phyloP scores from a whole-genome alignment of 2,797 vertebrate species.

The Ataeniobius toweri region DNA sequence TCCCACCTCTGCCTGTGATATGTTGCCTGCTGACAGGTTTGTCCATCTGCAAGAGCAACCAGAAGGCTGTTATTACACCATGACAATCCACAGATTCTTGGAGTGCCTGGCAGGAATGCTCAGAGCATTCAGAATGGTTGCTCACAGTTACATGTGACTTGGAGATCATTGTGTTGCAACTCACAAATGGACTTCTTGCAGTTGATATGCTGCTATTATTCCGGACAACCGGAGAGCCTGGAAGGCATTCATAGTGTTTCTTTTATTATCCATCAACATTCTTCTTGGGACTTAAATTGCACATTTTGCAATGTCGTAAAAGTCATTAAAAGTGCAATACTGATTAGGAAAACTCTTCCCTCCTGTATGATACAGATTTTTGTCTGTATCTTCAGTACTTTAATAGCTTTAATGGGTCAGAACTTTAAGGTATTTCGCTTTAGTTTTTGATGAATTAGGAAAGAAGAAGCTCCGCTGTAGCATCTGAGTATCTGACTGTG shows the following conservation, averaged over 20 bases:
- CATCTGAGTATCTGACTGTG: no score
- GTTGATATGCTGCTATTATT: slow-evolving; percentile 35
- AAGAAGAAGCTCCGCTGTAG: not conserved
- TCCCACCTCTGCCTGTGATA: slow-evolving; percentile 41
- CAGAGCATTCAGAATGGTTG: slow-evolving; percentile 49
- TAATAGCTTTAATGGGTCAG: not conserved
- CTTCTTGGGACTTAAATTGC: not conserved
- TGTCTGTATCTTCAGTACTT: not conserved
- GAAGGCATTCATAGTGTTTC: not conserved
- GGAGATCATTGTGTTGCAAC: slow-evolving; percentile 29
- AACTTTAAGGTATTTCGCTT: not conserved
- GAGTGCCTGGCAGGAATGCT: slow-evolving; percentile 60
- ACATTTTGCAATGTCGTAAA: not conserved
- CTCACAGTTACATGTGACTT: slow-evolving; percentile 53
- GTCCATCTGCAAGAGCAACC: slow-evolving; percentile 54
- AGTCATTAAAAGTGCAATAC: not conserved
- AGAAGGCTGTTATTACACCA: slow-evolving; percentile 56
- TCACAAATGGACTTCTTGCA: slow-evolving; percentile 38
- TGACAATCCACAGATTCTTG: slow-evolving; percentile 67
- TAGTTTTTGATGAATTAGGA: not conserved
- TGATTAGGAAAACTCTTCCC: not conserved
- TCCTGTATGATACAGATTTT: not conserved
- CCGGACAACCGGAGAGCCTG: not conserved
- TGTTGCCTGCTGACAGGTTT: slow-evolving; percentile 64
- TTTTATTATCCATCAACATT: not conserved